Evolutionary conservation across 2,113 vertebrate genomes (phyloP).

Genomic region (Aythya baeri): DNA sequence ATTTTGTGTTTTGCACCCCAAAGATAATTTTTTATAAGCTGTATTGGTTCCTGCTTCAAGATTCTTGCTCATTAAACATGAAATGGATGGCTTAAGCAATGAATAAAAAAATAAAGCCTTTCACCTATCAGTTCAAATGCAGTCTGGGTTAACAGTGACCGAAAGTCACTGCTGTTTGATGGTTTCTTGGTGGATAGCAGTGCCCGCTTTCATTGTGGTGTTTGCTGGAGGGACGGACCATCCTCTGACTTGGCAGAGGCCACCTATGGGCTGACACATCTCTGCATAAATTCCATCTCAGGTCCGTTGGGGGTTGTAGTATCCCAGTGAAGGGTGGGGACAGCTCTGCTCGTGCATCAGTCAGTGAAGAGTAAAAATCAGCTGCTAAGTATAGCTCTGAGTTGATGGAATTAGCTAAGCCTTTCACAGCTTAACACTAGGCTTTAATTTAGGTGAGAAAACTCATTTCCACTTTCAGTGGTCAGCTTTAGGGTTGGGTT

Average conservation of each 20-base stretch:
- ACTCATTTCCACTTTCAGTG: neutral
- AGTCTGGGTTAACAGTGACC: neutral
- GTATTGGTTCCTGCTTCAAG: neutral
- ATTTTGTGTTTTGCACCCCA: neutral
- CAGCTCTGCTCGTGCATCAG: neutral
- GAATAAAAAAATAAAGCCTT: neutral
- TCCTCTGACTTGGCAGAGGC: neutral
- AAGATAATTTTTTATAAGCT: neutral
- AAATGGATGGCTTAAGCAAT: neutral
- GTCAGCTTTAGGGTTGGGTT: neutral
- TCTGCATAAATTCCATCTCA: neutral
- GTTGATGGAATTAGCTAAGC: neutral
- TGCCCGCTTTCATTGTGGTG: neutral
- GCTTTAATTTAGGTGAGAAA: neutral
- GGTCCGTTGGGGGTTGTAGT: neutral
- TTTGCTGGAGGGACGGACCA: neutral
- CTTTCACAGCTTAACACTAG: neutral
- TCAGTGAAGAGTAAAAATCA: neutral
- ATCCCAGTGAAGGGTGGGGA: neutral
- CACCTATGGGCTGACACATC: accelerated
- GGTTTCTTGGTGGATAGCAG: neutral
- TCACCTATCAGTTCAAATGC: neutral
- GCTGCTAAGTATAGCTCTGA: neutral
- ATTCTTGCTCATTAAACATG: neutral
- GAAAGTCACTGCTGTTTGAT: neutral